Evolutionary conservation across 2,888 invertebrate genomes (phyloP), one percentile per base, ranked within the genome.

Genomic region (Mesorhabditis sp.): DNA sequence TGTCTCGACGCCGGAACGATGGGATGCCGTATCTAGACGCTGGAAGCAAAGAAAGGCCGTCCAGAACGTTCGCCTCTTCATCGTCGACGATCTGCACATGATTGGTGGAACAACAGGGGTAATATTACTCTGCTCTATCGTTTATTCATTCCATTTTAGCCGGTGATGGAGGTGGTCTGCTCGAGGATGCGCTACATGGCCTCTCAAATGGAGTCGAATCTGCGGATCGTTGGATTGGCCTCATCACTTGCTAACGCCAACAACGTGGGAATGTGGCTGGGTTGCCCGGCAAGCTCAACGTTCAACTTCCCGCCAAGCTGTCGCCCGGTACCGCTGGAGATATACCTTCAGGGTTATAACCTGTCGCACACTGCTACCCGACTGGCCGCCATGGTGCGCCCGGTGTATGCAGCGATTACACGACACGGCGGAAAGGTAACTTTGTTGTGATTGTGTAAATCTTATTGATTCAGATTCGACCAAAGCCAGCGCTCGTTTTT

Each of bases 41-140:
- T 99, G 98, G 98, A 98, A 98, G 83, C 97, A 98, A 84, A 90
- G 98, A 45, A 97, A 97, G 87, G 95, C 95, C 86, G 96, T 99
- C 0, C 97, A 97, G 85, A 95, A 94, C 84, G 92, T 98, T 6
- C 93, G 94, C 73, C 89, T 99, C 15, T 95, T 98, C 87, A 93
- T 98, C 73, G 94, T 94, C 28, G 98, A 98, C 86, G 97, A 98
- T 80, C 88, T 99, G 43, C 96, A 98, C 84, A 87, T 90, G 83
- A 88, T 89, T 77, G 89, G 89, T 63, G 89, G 88, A 70, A 86
- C 87, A 69, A 87, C 88, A 70, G 89, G 89, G 77, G 88, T 88
- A 76, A 7, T 63, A 28, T 28, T 28, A 1, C 28, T 28, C 28
- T 28, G 1, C 28, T 28, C 2, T 2, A 28, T 1, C 2, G 2